phyloP scores from a whole-genome alignment of 2,888 invertebrate genomes.

The Eucera pruinosa region DNA sequence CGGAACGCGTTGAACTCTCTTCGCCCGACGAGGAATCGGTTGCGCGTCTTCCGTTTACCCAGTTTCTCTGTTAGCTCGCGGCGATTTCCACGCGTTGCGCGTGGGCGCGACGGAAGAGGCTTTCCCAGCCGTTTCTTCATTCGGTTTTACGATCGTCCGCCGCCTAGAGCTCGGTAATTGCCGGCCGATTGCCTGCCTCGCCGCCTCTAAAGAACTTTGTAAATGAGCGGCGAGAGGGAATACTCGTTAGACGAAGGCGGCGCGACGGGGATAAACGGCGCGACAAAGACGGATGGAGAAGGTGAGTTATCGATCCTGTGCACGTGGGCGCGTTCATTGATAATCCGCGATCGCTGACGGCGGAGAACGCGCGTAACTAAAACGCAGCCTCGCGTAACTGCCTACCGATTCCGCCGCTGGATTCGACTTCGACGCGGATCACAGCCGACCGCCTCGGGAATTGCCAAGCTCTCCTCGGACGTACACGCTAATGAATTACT shows the following conservation, averaged over 20 bases:
- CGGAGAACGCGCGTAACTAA: slow-evolving; percentile 65
- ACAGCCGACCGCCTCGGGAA: neutral
- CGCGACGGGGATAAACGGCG: slow-evolving; percentile 1
- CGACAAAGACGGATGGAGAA: slow-evolving; percentile 23
- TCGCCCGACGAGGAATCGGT: slow-evolving; percentile 7
- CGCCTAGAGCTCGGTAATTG: slow-evolving; percentile 68
- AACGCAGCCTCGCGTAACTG: slow-evolving; percentile 54
- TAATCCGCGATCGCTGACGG: slow-evolving; percentile 69
- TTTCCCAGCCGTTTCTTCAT: slow-evolving; percentile 61
- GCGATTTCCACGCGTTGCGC: slow-evolving; percentile 60
- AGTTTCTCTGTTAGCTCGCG: slow-evolving; percentile 20
- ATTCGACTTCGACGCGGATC: slow-evolving; percentile 25
- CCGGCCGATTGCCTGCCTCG: slow-evolving; percentile 54
- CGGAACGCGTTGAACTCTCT: neutral
- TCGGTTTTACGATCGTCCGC: slow-evolving; percentile 55
- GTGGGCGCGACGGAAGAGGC: slow-evolving; percentile 58
- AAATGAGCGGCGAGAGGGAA: slow-evolving; percentile 58
- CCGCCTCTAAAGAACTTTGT: slow-evolving; percentile 56
- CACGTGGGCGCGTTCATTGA: slow-evolving; percentile 78
- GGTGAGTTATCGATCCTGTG: slow-evolving; percentile 54
- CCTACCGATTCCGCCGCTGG: slow-evolving; percentile 27
- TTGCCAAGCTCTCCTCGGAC: slow-evolving; percentile 3
- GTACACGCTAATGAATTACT: slow-evolving; percentile 10
- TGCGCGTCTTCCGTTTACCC: slow-evolving; percentile 13
- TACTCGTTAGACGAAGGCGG: slow-evolving; percentile 12